These are phyloP conservation scores for Gymnoscopelus braueri DNA, from an alignment of 2,797 vertebrate genomes.

Conservation along the genomic window DNA sequence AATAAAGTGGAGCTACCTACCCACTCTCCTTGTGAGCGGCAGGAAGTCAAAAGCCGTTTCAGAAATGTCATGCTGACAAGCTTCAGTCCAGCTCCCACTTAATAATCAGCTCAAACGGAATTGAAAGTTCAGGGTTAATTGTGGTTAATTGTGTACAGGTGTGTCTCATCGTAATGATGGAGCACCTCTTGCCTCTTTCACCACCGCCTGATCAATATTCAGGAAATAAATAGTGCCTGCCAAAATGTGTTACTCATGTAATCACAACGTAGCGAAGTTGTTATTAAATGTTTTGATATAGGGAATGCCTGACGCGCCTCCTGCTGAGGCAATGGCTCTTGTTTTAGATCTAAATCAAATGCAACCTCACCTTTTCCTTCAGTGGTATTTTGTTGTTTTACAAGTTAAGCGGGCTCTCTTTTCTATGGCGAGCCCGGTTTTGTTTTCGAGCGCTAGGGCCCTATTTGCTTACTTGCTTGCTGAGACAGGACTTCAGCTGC, in stretches of 20 bases:
- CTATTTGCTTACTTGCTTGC: constrained; percentile 47
- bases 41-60: too few species aligned
- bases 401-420: constrained; percentile 20
- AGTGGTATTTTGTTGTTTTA: constrained; percentile 16
- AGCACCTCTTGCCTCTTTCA: too few species aligned
- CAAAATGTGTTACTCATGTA: constrained; percentile 20
- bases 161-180: too few species aligned
- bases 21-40: too few species aligned
- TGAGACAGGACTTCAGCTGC: constrained; percentile 79
- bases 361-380: constrained; percentile 28
- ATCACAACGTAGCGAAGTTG: constrained; percentile 11
- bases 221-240: too few species aligned
- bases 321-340: constrained; percentile 6
- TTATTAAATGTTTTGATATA: constrained; percentile 2
- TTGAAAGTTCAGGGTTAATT: too few species aligned
- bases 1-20: too few species aligned
- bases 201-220: too few species aligned
- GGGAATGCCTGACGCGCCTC: constrained; percentile 6
- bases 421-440: neutral
- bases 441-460: constrained; percentile 16
- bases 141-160: too few species aligned
- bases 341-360: constrained; percentile 40
- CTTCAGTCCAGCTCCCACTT: too few species aligned
- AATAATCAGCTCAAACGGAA: too few species aligned
- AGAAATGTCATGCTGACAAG: too few species aligned